Evolutionary conservation across 2,113 vertebrate species (phyloP), one percentile per base, ranked within the genome.

Genomic region (Lasiurus borealis): DNA sequence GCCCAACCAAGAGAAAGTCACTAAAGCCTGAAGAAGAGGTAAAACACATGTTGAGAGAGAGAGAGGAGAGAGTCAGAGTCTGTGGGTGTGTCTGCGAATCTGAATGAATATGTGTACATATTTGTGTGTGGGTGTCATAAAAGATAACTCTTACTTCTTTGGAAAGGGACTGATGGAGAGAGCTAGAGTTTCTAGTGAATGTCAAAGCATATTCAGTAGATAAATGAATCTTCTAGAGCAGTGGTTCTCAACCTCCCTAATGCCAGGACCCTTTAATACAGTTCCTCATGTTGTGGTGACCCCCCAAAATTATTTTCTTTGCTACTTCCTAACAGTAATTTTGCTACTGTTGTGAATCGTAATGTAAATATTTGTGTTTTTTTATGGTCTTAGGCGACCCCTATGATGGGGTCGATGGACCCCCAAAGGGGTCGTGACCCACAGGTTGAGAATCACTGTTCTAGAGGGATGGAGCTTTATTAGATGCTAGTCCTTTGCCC

Each of bases 1-100:
- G 98, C 85, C 99, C 98, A 4, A 96, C 66, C 16, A 97, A 97
- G n/a, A 95, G 94, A 25, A 98, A 98, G 46, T 31, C 90, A 25
- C 75, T 31, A 9, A 91, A 77, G 27, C 25, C 77, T 12, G 13
- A 48, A 15, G 90, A 87, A 85, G 95, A 96, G 71, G 93, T 91
- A 83, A 83, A 75, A 75, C 59, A 64, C 93, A 50, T 40, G 21
- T 12, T 44, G 64, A 16, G 78, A 34, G 6, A 71, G 6, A 71
- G 40, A 40, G 40, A 40, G 40, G 40, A 40, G 40, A 34, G 6
- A 71, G 40, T 27, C 10, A 59, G n/a, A 27, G 52, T 36, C 7
- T 50, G 73, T 34, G 34, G 21, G 8, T 31, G 13, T 54, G 59
- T 87, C 23, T 69, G 14, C 31, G 23, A 69, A 48, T 72, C 14